Percentiles rank a stretch among this genome's conserved stretches.
Conservation (phyloP, 2,888 invertebrate species). For the Pandemis corylana region DNA sequence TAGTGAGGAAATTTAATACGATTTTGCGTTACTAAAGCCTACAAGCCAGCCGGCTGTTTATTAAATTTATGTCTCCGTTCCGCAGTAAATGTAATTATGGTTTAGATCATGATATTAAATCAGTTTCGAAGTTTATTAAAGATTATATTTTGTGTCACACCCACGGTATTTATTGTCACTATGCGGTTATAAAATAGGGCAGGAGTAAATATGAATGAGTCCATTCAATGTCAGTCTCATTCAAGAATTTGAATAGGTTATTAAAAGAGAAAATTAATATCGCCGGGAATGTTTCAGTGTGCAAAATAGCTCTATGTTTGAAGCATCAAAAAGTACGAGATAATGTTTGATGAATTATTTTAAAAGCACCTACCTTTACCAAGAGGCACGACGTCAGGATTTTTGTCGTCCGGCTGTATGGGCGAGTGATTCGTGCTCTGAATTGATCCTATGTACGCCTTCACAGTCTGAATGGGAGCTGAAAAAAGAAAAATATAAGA, state of each 20-base stretch:
- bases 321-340: too few species aligned
- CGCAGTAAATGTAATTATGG: conserved; percentile 7
- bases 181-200: background rate
- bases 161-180: background rate
- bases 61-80: conserved; percentile 11
- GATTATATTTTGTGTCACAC: background rate
- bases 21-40: background rate
- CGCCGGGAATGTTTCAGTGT: background rate
- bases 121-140: conserved; percentile 9
- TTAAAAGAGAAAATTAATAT: background rate
- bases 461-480: conserved; percentile 75
- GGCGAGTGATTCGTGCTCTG: conserved; percentile 84
- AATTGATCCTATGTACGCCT: conserved; percentile 87
- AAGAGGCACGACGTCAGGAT: conserved; percentile 94
- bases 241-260: background rate
- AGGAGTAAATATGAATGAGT: background rate
- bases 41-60: background rate
- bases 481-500: conserved; percentile 51
- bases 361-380: conserved; percentile 89
- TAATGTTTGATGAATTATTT: too few species aligned
- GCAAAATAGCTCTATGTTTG: background rate
- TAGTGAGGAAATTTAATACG: conserved; percentile 14
- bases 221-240: background rate
- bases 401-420: conserved; percentile 93
- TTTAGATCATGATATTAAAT: conserved; percentile 10